These are phyloP conservation scores for Hermaeophaga mercurialis DNA, from an alignment of 2,888 invertebrate genomes.

Conservation along the genomic window DNA sequence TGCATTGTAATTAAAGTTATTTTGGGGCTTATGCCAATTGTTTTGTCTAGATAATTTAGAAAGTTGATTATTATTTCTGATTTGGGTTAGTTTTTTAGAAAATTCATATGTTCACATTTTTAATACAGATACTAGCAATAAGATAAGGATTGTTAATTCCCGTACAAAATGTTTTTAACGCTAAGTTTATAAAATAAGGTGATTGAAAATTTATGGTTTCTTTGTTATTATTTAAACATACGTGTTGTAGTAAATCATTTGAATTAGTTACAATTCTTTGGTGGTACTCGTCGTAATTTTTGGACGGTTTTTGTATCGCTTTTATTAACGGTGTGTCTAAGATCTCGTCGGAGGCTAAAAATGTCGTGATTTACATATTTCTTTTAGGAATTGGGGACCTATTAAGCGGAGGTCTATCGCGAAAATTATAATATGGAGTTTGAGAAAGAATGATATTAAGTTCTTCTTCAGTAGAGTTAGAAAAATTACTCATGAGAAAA, in stretches of 20 bases:
- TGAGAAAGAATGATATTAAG: not conserved
- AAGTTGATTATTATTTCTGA: too few relatives aligned
- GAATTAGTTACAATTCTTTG: too few relatives aligned
- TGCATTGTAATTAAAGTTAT: too few relatives aligned
- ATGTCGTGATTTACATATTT: not conserved
- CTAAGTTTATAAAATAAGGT: conserved; percentile 9
- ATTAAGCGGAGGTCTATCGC: not conserved
- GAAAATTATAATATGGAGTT: not conserved
- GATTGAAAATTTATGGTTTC: conserved; percentile 10
- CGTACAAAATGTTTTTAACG: too few relatives aligned
- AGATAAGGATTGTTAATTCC: conserved; percentile 7
- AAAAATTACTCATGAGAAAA: conserved; percentile 10
- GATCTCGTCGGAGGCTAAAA: conserved; percentile 6
- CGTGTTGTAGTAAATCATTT: conserved; percentile 12
- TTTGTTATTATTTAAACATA: not conserved
- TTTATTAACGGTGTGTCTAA: not conserved
- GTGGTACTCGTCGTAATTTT: not conserved
- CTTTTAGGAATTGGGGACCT: not conserved
- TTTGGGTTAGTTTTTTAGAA: conserved; percentile 6
- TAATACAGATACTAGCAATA: conserved; percentile 12
- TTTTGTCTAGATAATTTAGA: too few relatives aligned
- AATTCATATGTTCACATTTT: conserved; percentile 4
- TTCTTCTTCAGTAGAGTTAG: not conserved
- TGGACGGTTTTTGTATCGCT: not conserved
- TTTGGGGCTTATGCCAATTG: not conserved